Conservation (phyloP, 2,888 invertebrate genomes). For the Chromoteleia sp. region DNA sequence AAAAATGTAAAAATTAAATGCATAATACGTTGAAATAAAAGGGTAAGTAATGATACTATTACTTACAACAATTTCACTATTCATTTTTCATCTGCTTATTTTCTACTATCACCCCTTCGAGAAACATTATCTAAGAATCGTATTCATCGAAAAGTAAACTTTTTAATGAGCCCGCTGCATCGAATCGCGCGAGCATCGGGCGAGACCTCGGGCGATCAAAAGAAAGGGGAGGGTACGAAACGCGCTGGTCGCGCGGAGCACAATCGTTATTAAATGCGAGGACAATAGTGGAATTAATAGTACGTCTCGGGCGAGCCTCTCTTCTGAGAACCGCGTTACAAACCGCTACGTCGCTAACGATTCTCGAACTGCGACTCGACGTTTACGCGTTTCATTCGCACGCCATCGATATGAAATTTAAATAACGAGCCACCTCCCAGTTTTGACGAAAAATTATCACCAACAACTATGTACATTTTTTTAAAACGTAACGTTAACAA, state of each 20-base stretch:
- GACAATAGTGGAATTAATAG: conserved; percentile 71
- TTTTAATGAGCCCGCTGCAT: conserved; percentile 43
- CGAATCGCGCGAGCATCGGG: not conserved
- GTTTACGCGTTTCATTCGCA: conserved; percentile 39
- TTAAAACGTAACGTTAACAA: too few relatives aligned
- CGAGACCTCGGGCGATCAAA: conserved; percentile 13
- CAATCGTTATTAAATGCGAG: conserved; percentile 73
- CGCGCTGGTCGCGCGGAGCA: conserved; percentile 33
- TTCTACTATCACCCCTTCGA: conserved; percentile 7
- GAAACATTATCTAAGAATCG: not conserved
- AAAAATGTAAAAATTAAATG: too few relatives aligned
- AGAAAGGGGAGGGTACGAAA: conserved; percentile 29
- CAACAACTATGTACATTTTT: not conserved
- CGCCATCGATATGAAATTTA: conserved; percentile 9
- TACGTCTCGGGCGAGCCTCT: conserved; percentile 42
- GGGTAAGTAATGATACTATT: too few relatives aligned
- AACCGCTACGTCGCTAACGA: conserved; percentile 33
- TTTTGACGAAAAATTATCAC: not conserved
- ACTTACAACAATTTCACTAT: too few relatives aligned
- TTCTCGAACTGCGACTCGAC: conserved; percentile 26
- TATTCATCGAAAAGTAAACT: conserved; percentile 39
- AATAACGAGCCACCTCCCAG: conserved; percentile 8
- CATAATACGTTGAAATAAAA: too few relatives aligned
- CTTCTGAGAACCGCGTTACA: conserved; percentile 47
- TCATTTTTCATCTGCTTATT: conserved; percentile 8